Percentiles rank a stretch among this genome's conserved stretches.
Conservation (phyloP, 2,888 invertebrate genomes). For the Ophion ellenae region DNA sequence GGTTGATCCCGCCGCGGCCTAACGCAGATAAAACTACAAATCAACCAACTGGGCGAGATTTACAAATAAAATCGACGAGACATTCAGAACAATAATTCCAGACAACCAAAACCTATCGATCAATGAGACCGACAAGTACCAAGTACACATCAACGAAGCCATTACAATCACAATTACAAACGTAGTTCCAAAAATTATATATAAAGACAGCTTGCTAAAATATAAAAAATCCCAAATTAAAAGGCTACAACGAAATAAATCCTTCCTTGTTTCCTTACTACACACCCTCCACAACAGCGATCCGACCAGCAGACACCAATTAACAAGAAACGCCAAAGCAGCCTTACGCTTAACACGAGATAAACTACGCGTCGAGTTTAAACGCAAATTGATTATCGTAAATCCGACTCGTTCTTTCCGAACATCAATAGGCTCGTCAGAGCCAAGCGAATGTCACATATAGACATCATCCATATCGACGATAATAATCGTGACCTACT, state of each 20-base stretch:
- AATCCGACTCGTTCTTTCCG: constrained; percentile 58
- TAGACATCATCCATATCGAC: constrained; percentile 1
- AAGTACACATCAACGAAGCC: background rate
- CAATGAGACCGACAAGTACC: background rate
- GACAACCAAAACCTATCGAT: constrained; percentile 11
- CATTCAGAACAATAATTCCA: background rate
- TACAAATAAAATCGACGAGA: background rate
- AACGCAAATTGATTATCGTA: constrained; percentile 42
- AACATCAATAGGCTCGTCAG: constrained; percentile 52
- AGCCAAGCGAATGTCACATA: background rate
- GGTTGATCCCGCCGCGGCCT: too few relatives aligned
- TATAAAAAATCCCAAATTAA: background rate
- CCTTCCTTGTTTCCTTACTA: background rate
- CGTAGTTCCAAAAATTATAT: background rate
- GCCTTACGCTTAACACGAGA: background rate
- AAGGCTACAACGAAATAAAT: background rate
- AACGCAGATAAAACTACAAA: constrained; percentile 4
- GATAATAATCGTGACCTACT: background rate
- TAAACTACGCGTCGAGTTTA: background rate
- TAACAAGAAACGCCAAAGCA: background rate
- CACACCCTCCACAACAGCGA: background rate
- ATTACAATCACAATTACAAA: background rate
- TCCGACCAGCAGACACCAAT: background rate
- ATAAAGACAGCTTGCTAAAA: background rate
- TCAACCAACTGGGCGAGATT: background rate